These are phyloP conservation scores for Neopelma chrysocephalum DNA, from an alignment of 2,797 vertebrate species.

Conservation along the genomic window DNA sequence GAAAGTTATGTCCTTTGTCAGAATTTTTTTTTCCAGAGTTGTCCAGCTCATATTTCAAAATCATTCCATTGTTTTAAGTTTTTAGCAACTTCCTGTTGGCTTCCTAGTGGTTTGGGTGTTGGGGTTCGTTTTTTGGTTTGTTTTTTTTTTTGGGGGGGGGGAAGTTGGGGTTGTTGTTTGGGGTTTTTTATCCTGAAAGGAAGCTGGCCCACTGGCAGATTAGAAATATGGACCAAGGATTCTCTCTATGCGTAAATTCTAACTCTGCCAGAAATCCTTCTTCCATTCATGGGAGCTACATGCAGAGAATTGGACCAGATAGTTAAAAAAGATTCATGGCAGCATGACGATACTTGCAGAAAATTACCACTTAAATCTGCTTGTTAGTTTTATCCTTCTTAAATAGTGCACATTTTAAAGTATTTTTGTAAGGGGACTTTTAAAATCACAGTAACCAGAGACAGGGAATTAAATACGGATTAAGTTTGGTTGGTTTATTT, in stretches of 20 bases:
- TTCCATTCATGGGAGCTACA: background rate
- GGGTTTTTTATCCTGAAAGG: background rate
- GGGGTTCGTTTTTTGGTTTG: background rate
- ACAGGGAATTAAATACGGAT: background rate
- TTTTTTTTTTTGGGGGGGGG: background rate
- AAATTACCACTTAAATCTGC: background rate
- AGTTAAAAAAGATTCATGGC: no score
- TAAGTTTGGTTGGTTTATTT: background rate
- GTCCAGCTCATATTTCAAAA: background rate
- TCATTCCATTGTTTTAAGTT: background rate
- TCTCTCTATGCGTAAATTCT: background rate
- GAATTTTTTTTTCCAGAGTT: background rate
- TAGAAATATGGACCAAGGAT: background rate
- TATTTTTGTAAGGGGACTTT: background rate
- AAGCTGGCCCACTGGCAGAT: background rate
- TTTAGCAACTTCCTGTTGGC: background rate
- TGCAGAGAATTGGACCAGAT: background rate
- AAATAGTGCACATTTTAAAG: background rate
- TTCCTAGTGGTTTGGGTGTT: background rate
- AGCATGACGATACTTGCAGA: background rate
- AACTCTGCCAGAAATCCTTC: background rate
- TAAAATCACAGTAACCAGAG: background rate
- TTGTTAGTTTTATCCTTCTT: background rate
- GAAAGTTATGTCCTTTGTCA: background rate
- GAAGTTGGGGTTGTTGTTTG: background rate